Evolutionary conservation across 1,140 invertebrate genomes (phyloP).

Genomic region (Brachionus sp.): DNA sequence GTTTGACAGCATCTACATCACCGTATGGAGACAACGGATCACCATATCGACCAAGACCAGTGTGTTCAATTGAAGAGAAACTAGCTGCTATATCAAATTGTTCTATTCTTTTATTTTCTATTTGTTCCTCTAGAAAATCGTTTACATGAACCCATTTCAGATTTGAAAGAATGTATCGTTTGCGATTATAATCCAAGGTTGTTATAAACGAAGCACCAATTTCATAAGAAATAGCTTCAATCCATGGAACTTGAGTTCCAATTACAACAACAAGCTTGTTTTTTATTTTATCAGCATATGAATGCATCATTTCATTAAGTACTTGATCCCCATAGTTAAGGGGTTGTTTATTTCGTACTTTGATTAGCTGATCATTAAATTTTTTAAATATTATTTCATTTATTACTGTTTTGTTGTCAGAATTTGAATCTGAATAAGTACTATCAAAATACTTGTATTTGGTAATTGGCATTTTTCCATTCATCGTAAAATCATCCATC

Average conservation of each 20-base stretch:
- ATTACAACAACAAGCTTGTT: slow-evolving; percentile 10
- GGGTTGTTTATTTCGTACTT: neutral
- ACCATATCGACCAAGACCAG: slow-evolving; percentile 13
- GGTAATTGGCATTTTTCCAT: slow-evolving; percentile 27
- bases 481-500: neutral
- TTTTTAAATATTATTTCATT: neutral
- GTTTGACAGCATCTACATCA: neutral
- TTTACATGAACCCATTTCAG: slow-evolving; percentile 3
- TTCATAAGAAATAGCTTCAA: neutral
- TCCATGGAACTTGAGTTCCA: slow-evolving; percentile 5
- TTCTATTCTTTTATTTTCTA: neutral
- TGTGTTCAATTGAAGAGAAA: slow-evolving; percentile 21
- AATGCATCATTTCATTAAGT: neutral
- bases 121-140: slow-evolving; percentile 4
- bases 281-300: neutral
- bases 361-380: neutral
- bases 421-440: slow-evolving; percentile 10
- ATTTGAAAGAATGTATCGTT: neutral
- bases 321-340: neutral
- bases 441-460: neutral
- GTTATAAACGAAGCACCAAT: neutral
- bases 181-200: neutral
- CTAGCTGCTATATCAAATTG: neutral
- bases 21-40: slow-evolving; percentile 28
- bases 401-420: neutral